Evolutionary conservation across 1,140 invertebrate species (phyloP).

Genomic region (Mercenaria mercenaria): DNA sequence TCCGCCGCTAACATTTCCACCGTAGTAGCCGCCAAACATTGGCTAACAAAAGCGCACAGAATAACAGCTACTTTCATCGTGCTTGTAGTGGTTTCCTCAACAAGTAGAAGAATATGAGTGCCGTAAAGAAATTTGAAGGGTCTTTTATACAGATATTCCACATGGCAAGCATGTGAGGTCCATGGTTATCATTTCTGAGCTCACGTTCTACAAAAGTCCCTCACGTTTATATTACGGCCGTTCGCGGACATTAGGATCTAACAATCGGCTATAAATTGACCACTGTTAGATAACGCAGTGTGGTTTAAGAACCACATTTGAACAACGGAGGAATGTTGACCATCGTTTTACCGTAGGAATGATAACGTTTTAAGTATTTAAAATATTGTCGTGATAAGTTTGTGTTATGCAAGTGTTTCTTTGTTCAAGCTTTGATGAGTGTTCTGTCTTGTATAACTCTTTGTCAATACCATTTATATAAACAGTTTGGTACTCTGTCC

Average conservation of each 20-base stretch:
- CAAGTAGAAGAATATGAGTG: background rate
- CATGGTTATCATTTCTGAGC: background rate
- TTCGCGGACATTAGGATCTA: background rate
- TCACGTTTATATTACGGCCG: background rate
- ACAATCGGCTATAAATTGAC: background rate
- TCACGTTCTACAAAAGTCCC: background rate
- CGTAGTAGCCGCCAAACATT: slow-evolving; percentile 36
- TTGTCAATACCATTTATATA: no score
- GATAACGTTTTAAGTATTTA: no score
- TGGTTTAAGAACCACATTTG: background rate
- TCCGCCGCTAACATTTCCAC: background rate
- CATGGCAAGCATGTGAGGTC: background rate
- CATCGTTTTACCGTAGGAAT: no score
- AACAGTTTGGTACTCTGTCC: no score
- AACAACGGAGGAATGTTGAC: background rate
- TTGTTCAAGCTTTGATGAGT: no score
- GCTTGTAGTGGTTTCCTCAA: background rate
- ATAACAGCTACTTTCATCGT: background rate
- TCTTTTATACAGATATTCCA: background rate
- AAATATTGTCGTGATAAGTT: no score
- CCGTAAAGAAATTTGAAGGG: background rate
- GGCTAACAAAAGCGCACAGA: background rate
- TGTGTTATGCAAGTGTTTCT: no score
- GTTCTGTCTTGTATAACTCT: no score
- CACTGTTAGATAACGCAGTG: background rate